Evolutionary conservation across 2,113 vertebrate genomes (phyloP).

Genomic region (Lophius piscatorius): DNA sequence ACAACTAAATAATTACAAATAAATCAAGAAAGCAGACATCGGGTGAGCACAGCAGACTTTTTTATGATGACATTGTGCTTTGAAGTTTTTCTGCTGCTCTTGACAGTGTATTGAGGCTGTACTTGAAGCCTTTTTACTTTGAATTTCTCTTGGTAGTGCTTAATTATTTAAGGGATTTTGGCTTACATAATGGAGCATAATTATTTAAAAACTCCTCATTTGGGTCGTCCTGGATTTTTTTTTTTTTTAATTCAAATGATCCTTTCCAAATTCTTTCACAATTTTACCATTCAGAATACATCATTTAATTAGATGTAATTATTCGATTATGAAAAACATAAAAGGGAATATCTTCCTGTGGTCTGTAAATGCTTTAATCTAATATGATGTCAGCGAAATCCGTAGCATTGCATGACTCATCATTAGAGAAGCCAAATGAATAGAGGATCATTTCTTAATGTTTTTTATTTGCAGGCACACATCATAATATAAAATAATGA

Average conservation of each 20-base stretch:
- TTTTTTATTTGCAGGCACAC: not conserved
- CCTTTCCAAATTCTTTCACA: not conserved
- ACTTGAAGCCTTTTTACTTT: conserved; percentile 4
- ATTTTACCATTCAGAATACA: not conserved
- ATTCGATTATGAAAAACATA: not conserved
- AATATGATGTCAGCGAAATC: not conserved
- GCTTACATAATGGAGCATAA: too few relatives aligned
- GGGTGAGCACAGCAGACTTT: conserved; percentile 14
- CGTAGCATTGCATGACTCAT: not conserved
- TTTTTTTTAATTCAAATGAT: too few relatives aligned
- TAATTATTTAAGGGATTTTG: not conserved
- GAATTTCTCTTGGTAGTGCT: not conserved
- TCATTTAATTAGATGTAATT: not conserved
- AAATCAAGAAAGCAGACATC: conserved; percentile 36
- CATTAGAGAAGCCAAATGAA: not conserved
- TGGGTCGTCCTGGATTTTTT: not conserved
- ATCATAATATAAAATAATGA: not conserved
- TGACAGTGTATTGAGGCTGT: not conserved
- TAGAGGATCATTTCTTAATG: not conserved
- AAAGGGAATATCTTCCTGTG: not conserved
- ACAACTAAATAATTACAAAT: conserved; percentile 32
- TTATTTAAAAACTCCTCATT: not conserved
- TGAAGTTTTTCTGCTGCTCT: conserved; percentile 5
- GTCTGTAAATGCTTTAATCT: not conserved
- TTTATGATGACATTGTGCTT: conserved; percentile 28